These are phyloP conservation scores for Mythimna loreyi DNA, from an alignment of 2,888 invertebrate species.

Conservation along the genomic window DNA sequence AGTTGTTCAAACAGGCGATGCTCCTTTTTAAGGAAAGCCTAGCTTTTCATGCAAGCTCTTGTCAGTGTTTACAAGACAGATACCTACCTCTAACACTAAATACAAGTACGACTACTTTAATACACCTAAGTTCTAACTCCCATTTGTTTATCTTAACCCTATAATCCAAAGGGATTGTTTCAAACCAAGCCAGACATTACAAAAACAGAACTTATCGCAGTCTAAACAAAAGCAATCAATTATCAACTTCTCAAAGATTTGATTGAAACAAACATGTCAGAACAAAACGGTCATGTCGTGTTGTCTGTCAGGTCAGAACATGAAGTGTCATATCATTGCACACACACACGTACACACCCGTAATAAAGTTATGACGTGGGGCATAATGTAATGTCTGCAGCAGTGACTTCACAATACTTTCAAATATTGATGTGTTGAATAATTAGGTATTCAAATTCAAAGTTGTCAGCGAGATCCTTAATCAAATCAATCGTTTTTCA, in stretches of 20 bases:
- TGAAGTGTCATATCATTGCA: slow-evolving; percentile 19
- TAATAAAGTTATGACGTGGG: background rate
- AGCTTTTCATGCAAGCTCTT: no score
- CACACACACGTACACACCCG: slow-evolving; percentile 12
- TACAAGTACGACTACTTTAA: no score
- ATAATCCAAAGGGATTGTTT: background rate
- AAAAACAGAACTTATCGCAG: slow-evolving; percentile 1
- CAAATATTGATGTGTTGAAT: slow-evolving; percentile 1
- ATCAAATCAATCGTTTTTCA: no score
- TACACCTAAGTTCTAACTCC: background rate
- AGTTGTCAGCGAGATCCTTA: no score
- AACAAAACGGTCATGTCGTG: slow-evolving; percentile 13
- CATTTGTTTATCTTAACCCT: background rate
- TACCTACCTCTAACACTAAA: no score
- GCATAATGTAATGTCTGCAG: slow-evolving; percentile 2
- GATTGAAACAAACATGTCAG: slow-evolving; percentile 24
- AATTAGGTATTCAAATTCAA: background rate
- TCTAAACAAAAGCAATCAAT: slow-evolving; percentile 24
- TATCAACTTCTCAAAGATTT: background rate
- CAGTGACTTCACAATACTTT: background rate
- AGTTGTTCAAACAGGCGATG: no score
- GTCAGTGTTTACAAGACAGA: no score
- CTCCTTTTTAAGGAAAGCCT: no score
- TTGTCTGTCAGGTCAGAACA: slow-evolving; percentile 21
- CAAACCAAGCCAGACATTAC: background rate